phyloP scores from a whole-genome alignment of 2,888 invertebrate genomes.

The Drosophila anomalipes region DNA sequence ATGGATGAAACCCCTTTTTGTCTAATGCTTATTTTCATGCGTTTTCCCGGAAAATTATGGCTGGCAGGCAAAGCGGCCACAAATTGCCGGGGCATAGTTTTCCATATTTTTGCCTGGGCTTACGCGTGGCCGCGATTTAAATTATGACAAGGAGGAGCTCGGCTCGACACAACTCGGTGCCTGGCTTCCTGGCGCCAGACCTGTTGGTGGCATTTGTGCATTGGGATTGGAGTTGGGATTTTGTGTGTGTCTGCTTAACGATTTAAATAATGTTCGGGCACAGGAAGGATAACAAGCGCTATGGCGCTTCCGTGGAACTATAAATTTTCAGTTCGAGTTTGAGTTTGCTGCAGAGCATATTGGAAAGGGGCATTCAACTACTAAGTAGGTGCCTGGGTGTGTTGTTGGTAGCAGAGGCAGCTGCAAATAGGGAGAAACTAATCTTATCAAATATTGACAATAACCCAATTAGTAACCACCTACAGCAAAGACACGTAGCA shows the following conservation, averaged over 20 bases:
- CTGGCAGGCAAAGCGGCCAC: constrained; percentile 30
- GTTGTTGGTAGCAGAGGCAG: constrained; percentile 39
- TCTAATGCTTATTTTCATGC: constrained; percentile 74
- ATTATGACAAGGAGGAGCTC: constrained; percentile 64
- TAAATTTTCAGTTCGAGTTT: constrained; percentile 53
- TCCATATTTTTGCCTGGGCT: constrained; percentile 60
- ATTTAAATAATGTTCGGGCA: constrained; percentile 68
- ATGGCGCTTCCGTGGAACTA: constrained; percentile 63
- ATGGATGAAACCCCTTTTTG: constrained; percentile 54
- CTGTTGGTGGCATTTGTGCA: constrained; percentile 39
- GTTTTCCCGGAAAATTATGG: constrained; percentile 73
- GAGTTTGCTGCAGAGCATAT: constrained; percentile 36
- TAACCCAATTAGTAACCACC: constrained; percentile 82
- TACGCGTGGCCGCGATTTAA: constrained; percentile 72
- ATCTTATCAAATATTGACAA: constrained; percentile 81
- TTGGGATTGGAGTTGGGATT: constrained; percentile 26
- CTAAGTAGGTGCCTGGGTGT: constrained; percentile 9
- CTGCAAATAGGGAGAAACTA: constrained; percentile 53
- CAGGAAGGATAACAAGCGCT: constrained; percentile 66
- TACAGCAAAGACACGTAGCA: constrained; percentile 61
- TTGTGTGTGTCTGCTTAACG: constrained; percentile 46
- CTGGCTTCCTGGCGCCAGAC: constrained; percentile 63
- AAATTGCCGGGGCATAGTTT: constrained; percentile 64
- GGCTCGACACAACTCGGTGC: constrained; percentile 32
- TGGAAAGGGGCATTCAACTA: constrained; percentile 17